Evolutionary conservation across 2,888 invertebrate genomes (phyloP).

Genomic region (Athetis lepigone): DNA sequence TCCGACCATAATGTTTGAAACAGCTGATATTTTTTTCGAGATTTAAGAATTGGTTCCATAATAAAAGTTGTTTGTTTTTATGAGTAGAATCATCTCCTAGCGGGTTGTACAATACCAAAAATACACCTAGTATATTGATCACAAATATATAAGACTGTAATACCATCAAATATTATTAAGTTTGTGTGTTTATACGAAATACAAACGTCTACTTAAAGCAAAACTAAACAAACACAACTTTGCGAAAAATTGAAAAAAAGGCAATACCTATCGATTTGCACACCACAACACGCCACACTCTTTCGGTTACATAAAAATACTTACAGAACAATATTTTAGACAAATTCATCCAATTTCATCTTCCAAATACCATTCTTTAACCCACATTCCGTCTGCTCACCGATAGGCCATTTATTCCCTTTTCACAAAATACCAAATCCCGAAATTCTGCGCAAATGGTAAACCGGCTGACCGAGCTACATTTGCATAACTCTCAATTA

Average conservation of each 20-base stretch:
- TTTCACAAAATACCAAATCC: conserved; percentile 61
- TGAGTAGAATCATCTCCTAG: no score
- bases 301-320: not conserved
- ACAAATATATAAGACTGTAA: no score
- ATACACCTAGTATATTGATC: no score
- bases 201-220: no score
- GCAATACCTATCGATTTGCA: no score
- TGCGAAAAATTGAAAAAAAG: not conserved
- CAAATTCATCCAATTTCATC: conserved; percentile 45
- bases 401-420: conserved; percentile 54
- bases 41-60: no score
- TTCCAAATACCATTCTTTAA: conserved; percentile 42
- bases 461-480: conserved; percentile 66
- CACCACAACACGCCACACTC: not conserved
- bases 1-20: no score
- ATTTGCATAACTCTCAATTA: conserved; percentile 80
- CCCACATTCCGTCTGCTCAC: conserved; percentile 41
- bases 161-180: no score
- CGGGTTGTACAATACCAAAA: no score
- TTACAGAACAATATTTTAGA: conserved; percentile 26
- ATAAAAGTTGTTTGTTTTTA: no score
- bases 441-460: conserved; percentile 63
- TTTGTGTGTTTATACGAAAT: no score
- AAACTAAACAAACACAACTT: not conserved
- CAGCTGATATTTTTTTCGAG: no score